Conservation (phyloP, 1,140 invertebrate genomes). For the Temnothorax curvispinosus region DNA sequence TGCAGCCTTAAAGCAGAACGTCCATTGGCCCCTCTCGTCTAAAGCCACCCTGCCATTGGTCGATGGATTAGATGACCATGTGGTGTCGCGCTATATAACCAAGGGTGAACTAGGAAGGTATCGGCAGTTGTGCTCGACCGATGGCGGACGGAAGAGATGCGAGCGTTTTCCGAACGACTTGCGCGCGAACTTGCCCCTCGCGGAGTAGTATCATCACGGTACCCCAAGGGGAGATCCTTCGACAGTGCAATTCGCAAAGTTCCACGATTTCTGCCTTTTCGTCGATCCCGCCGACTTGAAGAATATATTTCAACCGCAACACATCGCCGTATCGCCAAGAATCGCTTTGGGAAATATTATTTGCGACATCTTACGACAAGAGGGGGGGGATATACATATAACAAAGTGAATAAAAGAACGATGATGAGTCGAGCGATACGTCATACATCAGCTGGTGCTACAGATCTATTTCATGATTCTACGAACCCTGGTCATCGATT, state of each 20-base stretch:
- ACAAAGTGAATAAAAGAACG: conserved; percentile 23
- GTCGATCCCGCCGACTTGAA: background rate
- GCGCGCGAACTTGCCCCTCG: conserved; percentile 52
- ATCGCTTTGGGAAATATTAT: background rate
- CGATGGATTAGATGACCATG: conserved; percentile 84
- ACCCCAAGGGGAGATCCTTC: background rate
- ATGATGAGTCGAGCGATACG: background rate
- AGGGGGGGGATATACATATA: background rate
- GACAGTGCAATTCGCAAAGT: conserved; percentile 56
- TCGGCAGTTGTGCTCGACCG: conserved; percentile 80
- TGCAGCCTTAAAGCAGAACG: conserved; percentile 70
- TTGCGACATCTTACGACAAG: background rate
- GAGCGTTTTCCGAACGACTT: conserved; percentile 67
- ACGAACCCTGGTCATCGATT: background rate
- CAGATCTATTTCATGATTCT: background rate
- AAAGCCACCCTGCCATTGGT: conserved; percentile 79
- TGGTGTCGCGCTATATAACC: conserved; percentile 84
- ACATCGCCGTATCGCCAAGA: too few species aligned
- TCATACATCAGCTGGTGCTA: conserved; percentile 8
- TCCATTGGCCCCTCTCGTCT: conserved; percentile 76
- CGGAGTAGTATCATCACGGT: conserved; percentile 57
- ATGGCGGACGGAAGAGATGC: conserved; percentile 75
- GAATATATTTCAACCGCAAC: background rate
- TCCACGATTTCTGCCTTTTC: conserved; percentile 28
- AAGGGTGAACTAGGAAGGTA: conserved; percentile 80